A percentile compares a stretch with the other conserved stretches of the same genome.
Evolutionary conservation across 2,113 vertebrate genomes (phyloP).

Genomic region (Marmota flaviventris): DNA sequence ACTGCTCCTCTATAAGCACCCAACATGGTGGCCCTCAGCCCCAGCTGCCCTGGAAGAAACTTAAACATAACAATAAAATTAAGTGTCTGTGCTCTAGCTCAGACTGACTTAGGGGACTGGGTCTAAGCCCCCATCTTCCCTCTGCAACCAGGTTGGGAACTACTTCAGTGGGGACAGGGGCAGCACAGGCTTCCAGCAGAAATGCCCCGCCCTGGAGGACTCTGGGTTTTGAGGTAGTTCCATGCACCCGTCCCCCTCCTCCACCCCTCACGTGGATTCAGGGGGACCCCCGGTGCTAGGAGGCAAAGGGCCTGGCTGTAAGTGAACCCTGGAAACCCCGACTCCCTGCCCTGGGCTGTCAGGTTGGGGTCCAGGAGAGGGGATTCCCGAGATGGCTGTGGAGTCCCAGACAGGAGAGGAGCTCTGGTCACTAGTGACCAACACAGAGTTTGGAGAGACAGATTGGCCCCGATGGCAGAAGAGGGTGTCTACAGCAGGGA

Average conservation of each 20-base stretch:
- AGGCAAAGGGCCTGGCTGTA: neutral
- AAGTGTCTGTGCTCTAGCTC: neutral
- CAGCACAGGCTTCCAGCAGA: neutral
- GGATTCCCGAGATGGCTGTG: neutral
- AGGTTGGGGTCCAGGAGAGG: neutral
- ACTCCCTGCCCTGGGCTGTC: neutral
- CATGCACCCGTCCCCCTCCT: neutral
- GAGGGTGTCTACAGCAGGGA: neutral
- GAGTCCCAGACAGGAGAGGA: neutral
- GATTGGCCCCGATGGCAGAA: neutral
- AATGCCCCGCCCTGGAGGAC: neutral
- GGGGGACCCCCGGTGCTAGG: neutral
- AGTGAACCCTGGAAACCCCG: neutral
- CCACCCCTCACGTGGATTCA: neutral
- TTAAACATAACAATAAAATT: neutral
- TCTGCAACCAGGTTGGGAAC: neutral
- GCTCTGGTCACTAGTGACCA: neutral
- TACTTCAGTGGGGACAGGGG: neutral
- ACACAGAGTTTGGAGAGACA: neutral
- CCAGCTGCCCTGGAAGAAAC: neutral
- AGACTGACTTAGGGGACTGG: neutral
- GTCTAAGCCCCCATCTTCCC: neutral
- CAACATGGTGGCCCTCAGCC: neutral
- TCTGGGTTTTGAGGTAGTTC: neutral
- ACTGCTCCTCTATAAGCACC: neutral